phyloP scores from a whole-genome alignment of 2,113 vertebrate species.

The Cephalophus harveyi region DNA sequence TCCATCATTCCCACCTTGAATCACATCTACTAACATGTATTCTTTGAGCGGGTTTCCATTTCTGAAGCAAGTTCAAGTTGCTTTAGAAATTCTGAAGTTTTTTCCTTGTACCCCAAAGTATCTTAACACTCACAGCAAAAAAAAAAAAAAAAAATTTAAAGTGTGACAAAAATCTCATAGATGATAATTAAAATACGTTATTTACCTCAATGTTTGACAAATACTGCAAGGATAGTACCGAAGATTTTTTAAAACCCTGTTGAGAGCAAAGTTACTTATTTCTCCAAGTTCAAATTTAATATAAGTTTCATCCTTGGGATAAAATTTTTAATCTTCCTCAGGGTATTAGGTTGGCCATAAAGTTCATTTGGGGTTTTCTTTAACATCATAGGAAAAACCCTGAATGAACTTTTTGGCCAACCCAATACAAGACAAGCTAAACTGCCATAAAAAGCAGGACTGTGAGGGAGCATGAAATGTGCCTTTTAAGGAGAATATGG shows the following conservation, averaged over 20 bases:
- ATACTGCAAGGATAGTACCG: neutral
- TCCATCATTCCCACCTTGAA: neutral
- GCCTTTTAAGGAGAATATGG: neutral
- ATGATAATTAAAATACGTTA: neutral
- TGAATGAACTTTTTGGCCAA: neutral
- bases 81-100: neutral
- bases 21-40: neutral
- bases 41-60: neutral
- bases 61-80: neutral
- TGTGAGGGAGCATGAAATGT: neutral
- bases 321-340: neutral
- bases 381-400: neutral
- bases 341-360: neutral
- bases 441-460: neutral
- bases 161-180: neutral
- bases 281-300: slow-evolving; percentile 9
- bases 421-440: neutral
- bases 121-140: neutral
- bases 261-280: neutral
- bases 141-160: neutral
- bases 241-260: neutral
- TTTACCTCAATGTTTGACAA: neutral
- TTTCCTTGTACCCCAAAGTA: neutral
- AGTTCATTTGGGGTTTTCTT: neutral
- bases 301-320: neutral